Evolutionary conservation across 2,797 vertebrate species (phyloP).

Genomic region (Notolepis coatsorum): DNA sequence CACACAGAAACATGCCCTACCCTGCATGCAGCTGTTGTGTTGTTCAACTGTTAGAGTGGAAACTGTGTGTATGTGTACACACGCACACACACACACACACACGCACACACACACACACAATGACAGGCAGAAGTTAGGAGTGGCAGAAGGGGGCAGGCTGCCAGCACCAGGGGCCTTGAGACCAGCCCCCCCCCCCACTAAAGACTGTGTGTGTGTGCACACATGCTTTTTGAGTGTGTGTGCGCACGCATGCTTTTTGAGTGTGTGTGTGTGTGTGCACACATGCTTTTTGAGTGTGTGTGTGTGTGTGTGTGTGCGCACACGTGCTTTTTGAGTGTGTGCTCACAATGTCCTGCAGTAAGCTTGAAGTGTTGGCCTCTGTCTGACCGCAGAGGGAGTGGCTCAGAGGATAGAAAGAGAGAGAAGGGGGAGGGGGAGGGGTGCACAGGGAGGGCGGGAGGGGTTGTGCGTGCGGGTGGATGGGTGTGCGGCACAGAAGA

Average conservation of each 20-base stretch:
- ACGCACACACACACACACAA: conserved; percentile 21
- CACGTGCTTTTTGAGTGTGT: no score
- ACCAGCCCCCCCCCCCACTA: conserved; percentile 34
- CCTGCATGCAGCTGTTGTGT: conserved; percentile 66
- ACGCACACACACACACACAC: conserved; percentile 24
- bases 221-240: conserved; percentile 22
- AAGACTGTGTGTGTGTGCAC: conserved; percentile 3
- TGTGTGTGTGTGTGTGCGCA: conserved; percentile 32
- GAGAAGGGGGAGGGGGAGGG: neutral
- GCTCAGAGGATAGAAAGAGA: conserved; percentile 53
- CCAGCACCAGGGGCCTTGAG: conserved; percentile 3
- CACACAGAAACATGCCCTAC: conserved; percentile 58
- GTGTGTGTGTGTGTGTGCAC: conserved; percentile 7
- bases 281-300: conserved; percentile 10
- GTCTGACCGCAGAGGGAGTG: conserved; percentile 80
- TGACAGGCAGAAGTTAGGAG: conserved; percentile 50
- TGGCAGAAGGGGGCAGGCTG: conserved; percentile 36
- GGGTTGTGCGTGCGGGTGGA: neutral
- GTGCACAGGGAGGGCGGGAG: neutral
- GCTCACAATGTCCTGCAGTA: conserved; percentile 65
- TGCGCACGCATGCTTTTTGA: conserved; percentile 13
- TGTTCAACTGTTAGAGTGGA: conserved; percentile 69
- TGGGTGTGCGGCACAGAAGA: conserved; percentile 32
- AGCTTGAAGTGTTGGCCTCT: conserved; percentile 75
- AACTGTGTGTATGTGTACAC: conserved; percentile 55